Percentiles rank a stretch among this genome's conserved stretches.
These are phyloP conservation scores for Aporrectodea caliginosa DNA, from an alignment of 1,140 invertebrate genomes.

Conservation along the genomic window DNA sequence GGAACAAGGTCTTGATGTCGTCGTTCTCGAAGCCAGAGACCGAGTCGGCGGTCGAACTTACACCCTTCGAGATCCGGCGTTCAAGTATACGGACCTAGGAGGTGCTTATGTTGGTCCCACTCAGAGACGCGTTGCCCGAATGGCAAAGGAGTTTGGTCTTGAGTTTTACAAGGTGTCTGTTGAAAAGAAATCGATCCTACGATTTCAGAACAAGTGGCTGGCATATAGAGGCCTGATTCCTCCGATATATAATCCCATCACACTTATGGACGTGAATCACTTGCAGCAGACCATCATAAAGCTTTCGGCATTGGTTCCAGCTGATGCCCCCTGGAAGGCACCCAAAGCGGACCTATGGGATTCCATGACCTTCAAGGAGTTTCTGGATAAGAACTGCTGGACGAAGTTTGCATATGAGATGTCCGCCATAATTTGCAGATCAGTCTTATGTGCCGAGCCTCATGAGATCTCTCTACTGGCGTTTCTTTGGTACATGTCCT, in stretches of 20 bases:
- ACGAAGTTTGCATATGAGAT: constrained; percentile 35
- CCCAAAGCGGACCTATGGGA: constrained; percentile 55
- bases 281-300: not conserved
- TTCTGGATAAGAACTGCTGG: constrained; percentile 48
- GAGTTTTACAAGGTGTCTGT: constrained; percentile 41
- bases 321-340: constrained; percentile 52
- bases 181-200: not conserved
- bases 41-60: constrained; percentile 53
- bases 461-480: constrained; percentile 52
- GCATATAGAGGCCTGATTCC: not conserved
- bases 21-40: constrained; percentile 52
- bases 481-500: constrained; percentile 53
- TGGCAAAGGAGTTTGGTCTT: constrained; percentile 40
- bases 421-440: not conserved
- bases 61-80: constrained; percentile 33
- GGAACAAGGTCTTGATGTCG: constrained; percentile 41
- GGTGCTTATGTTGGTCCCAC: constrained; percentile 45
- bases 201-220: not conserved
- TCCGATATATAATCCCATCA: not conserved
- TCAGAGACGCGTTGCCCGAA: constrained; percentile 38
- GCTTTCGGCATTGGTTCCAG: constrained; percentile 44
- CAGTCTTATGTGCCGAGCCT: constrained; percentile 45
- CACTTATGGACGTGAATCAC: not conserved
- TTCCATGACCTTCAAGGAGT: constrained; percentile 51
- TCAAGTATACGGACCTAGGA: constrained; percentile 37